Base-by-base conservation (phyloP, 2,888 invertebrate genomes). In the Chrysotoxum bicinctum region DNA sequence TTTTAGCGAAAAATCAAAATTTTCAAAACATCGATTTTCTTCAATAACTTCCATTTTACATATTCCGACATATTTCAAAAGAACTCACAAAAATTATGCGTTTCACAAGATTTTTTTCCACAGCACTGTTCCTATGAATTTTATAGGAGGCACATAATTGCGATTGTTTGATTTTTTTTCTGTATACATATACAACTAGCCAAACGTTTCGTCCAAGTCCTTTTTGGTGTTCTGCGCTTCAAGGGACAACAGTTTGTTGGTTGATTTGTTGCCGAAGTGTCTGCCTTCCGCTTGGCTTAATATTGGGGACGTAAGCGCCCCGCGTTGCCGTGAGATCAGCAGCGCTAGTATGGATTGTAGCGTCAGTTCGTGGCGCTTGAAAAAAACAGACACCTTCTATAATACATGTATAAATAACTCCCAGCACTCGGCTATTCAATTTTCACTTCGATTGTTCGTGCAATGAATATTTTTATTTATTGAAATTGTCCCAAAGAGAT, bases 391-490 rank as follows among this genome's bases (percentile, higher is more conserved):
- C 62, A 23, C 68, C 23, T 50, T 43, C 54, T 32, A 40, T 76
- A 64, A 50, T 23, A n/a, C 43, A 43, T 10, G 68, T 78, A 82
- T 68, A 23, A 82, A 82, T 73, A 82, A 82, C 78, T 73, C 78
- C 78, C 56, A 66, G 30, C 30, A 48, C 26, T 82, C 66, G 66
- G 14, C 68, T 62, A 83, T 83, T 83, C 83, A 83, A 83, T 83
- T 82, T 83, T 83, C 83, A 83, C 74, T 79, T 79, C 79, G 62
- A 83, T 83, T 83, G 83, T 79, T 83, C 78, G 37, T 16, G 60
- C 50, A 64, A 62, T 56, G 66, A 30, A 48, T 37, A 58, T 74
- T 74, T 83, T 79, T 79, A 78, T 83, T 77, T 83, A 83, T 83
- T 83, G 74, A 79, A 83, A 72, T 56, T 56, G 60, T 64, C 62